These are phyloP conservation scores for Anoncus sp. DNA, from an alignment of 2,888 invertebrate genomes.

Conservation along the genomic window DNA sequence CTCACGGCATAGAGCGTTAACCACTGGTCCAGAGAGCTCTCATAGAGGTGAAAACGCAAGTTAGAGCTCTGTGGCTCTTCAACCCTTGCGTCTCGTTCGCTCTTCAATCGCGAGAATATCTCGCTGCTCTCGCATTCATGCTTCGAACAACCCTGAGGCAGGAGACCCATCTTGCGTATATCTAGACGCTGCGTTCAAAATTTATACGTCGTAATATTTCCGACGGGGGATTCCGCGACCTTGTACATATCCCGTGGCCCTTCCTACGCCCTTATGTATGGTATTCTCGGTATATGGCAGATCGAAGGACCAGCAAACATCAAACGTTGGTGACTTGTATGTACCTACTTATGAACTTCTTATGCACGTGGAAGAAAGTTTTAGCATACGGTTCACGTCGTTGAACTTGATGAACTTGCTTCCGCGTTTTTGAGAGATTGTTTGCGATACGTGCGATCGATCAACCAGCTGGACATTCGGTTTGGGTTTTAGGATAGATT, in stretches of 20 bases:
- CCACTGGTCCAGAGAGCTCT: slow-evolving; percentile 43
- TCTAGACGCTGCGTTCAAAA: slow-evolving; percentile 70
- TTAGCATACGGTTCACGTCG: too few species aligned
- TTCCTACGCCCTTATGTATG: slow-evolving; percentile 9
- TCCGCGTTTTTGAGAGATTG: too few species aligned
- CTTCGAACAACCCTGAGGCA: slow-evolving; percentile 12
- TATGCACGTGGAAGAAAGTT: neutral
- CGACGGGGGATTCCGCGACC: slow-evolving; percentile 22
- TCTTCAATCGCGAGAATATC: neutral
- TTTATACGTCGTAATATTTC: slow-evolving; percentile 76
- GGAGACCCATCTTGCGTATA: slow-evolving; percentile 62
- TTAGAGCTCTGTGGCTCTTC: slow-evolving; percentile 20
- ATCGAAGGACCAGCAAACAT: slow-evolving; percentile 2
- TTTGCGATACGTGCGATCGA: too few species aligned
- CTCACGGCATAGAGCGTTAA: slow-evolving; percentile 73
- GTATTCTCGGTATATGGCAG: slow-evolving; percentile 4
- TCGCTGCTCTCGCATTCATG: neutral
- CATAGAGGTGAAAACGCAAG: slow-evolving; percentile 27
- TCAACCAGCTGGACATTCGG: too few species aligned
- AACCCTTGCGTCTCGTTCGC: slow-evolving; percentile 6
- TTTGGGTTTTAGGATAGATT: too few species aligned
- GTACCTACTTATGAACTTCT: neutral
- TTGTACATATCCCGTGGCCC: neutral
- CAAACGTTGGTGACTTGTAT: slow-evolving; percentile 9
- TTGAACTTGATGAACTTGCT: too few species aligned